Base-by-base conservation (phyloP, 1,140 invertebrate species). In the Lucilia sericata region DNA sequence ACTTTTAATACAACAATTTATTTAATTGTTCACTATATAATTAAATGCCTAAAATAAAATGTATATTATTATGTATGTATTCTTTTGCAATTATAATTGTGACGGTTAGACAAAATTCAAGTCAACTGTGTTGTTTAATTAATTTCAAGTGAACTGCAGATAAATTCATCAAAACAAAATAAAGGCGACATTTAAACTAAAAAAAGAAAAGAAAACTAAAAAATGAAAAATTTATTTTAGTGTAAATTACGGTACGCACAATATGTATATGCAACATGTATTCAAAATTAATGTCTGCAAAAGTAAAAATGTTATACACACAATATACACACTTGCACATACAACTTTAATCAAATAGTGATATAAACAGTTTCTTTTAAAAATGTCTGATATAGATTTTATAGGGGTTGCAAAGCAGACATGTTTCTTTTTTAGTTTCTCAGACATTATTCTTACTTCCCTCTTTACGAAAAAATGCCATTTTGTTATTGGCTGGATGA, bases 71-170 rank as follows among this genome's bases (percentile, higher is more conserved):
- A 7, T 78, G 17, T 42, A 9, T 49, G 25, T 30, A 30, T 30
- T 30, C 25, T 80, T 80, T 78, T 36, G 76, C 76, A 80, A 80
- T 80, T 80, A 80, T 80, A 80, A 80, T 80, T 80, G 76, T 80
- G 76, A 80, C 76, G 76, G n/a, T 80, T 80, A 80, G 76, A 80
- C 76, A 80, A 80, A 80, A 80, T 80, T 80, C 76, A 80, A 80
- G 76, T 80, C 76, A 80, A 80, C 76, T 80, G 76, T 80, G 76
- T 80, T 80, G 76, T 80, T 49, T 80, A 80, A 80, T 51, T 80
- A 51, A 80, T 51, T 19, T 80, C 42, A 51, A 80, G 42, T 80
- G 76, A 80, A 80, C 76, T 80, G 76, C 36, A 80, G n/a, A 80
- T 80, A 80, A 80, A 80, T 80, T 80, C 76, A 80, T 80, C 76